phyloP scores from a whole-genome alignment of 2,888 invertebrate genomes.

The Euplagia quadripunctaria region DNA sequence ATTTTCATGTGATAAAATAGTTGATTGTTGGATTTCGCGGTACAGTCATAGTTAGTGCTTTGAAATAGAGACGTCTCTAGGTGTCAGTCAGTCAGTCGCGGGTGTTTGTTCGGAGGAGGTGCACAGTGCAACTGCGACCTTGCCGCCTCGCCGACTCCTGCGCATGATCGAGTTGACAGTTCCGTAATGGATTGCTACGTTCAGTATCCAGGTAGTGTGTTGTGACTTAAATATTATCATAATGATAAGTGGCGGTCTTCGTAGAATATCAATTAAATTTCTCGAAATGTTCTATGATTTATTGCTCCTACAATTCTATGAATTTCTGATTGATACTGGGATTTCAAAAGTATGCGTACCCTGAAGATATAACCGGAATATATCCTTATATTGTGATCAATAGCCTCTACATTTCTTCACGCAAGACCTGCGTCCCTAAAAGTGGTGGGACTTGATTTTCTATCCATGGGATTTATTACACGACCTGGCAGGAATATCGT shows the following conservation, averaged over 20 bases:
- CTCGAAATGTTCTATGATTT: too few species aligned
- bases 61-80: slow-evolving; percentile 60
- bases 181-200: slow-evolving; percentile 76
- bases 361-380: neutral
- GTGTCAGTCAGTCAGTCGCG: slow-evolving; percentile 43
- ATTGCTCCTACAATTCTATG: neutral
- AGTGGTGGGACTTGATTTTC: neutral
- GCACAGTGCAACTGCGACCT: slow-evolving; percentile 77
- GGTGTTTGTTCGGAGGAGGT: slow-evolving; percentile 55
- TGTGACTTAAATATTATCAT: slow-evolving; percentile 29
- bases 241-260: slow-evolving; percentile 16
- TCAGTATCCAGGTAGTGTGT: slow-evolving; percentile 71
- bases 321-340: too few species aligned
- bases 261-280: neutral
- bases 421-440: too few species aligned
- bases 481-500: neutral
- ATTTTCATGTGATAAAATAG: slow-evolving; percentile 55
- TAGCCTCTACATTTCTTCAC: too few species aligned
- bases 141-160: slow-evolving; percentile 75
- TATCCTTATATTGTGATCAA: neutral
- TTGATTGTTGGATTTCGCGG: slow-evolving; percentile 43
- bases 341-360: neutral
- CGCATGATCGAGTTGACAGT: slow-evolving; percentile 75
- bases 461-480: neutral
- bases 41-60: slow-evolving; percentile 58